A percentile compares a stretch with the other conserved stretches of the same genome.
Evolutionary conservation across 1,140 invertebrate genomes (phyloP).

Genomic region (Hycleus phaleratus): DNA sequence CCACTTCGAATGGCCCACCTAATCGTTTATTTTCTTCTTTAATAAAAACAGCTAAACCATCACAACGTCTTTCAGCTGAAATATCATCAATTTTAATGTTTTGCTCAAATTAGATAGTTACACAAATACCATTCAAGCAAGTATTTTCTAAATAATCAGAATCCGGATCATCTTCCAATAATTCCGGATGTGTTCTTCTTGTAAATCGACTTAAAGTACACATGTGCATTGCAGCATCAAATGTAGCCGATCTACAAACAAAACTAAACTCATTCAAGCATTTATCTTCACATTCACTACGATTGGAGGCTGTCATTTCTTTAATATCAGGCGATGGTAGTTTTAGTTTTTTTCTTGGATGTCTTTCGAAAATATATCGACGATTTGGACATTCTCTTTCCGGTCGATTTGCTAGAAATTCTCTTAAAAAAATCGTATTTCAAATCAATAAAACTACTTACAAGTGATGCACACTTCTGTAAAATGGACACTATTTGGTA

Average conservation of each 20-base stretch:
- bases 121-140: conserved; percentile 66
- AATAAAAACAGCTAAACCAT: conserved; percentile 75
- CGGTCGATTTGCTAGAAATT: conserved; percentile 62
- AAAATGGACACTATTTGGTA: conserved; percentile 80
- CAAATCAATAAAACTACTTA: conserved; percentile 46
- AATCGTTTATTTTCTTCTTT: conserved; percentile 84
- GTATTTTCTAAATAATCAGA: conserved; percentile 88
- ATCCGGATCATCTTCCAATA: conserved; percentile 75
- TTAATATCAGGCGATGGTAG: conserved; percentile 69
- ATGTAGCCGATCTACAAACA: conserved; percentile 79
- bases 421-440: neutral
- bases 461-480: conserved; percentile 83
- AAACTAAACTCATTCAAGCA: conserved; percentile 84
- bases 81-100: neutral
- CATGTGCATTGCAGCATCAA: conserved; percentile 63
- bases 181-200: conserved; percentile 71
- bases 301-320: conserved; percentile 69
- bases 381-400: conserved; percentile 80
- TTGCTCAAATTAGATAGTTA: conserved; percentile 22
- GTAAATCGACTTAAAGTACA: conserved; percentile 77
- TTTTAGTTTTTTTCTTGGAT: conserved; percentile 74
- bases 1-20: conserved; percentile 78
- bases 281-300: conserved; percentile 84
- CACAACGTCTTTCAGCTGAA: conserved; percentile 73
- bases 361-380: conserved; percentile 79